Evolutionary conservation across 2,113 vertebrate genomes (phyloP), one percentile per base, ranked within the genome.

Genomic region (Lota lota): DNA sequence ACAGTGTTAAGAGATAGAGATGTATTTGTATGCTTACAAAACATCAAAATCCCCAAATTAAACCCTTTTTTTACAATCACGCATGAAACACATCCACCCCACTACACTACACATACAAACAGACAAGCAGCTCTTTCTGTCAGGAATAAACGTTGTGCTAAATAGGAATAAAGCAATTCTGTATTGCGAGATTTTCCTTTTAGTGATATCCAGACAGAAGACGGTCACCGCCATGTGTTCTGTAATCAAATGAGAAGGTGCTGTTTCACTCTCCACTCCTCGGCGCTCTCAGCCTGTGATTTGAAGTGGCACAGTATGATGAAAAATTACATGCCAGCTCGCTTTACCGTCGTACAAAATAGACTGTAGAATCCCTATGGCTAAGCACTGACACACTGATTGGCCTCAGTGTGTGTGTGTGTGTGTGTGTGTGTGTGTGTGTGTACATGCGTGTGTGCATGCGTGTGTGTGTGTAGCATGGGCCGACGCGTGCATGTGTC

Each of bases 381-480:
- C 80, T 83, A 83, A 86, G 24, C 24, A 85, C 84, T 78, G 69
- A 74, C 76, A 81, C 75, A 76, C 85, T 87, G 78, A 83, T 87
- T 19, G 36, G 7, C 33, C 17, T 16, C 33, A 15, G 21, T 36
- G 28, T 18, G 61, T 63, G 14, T 36, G 24, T 63, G 16, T 36
- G 61, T 68, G 15, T 40, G 57, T 21, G 28, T 67, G 58, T 72
- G 54, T 62, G 47, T 22, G 19, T 53, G 58, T 22, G 67, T 47
- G 36, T 1, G 10, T 73, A 14, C 24, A 18, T 61, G 58, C 21
- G 12, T 50, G n/a, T 1, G 7, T 21, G 10, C 18, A 22, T 70
- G 66, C 64, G 22, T 82, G 53, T 79, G 70, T 80, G 67, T 79
- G 70, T 80, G 74, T 81, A n/a, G n/a, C n/a, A n/a, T n/a, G n/a